Percentiles rank a stretch among this genome's conserved stretches.
phyloP scores from a whole-genome alignment of 2,113 vertebrate species.

The Potamarius usumacintae region DNA sequence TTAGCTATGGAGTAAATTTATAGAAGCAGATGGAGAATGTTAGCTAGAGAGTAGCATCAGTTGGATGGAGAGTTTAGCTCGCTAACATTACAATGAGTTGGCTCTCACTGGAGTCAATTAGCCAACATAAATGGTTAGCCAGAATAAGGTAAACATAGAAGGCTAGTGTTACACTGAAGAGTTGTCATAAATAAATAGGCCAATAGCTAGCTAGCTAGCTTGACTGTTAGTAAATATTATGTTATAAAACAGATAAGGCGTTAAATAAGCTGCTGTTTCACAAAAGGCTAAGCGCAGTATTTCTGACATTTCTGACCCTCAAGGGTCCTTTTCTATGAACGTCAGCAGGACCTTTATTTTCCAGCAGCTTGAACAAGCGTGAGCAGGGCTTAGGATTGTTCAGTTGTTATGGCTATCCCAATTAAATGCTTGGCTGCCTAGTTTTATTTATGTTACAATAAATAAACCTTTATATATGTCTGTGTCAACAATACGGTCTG shows the following conservation, averaged over 20 bases:
- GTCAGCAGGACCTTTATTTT: not conserved
- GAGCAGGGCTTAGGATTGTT: not conserved
- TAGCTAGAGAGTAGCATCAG: not conserved
- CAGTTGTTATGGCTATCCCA: not conserved
- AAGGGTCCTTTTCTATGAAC: not conserved
- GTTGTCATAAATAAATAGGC: not conserved
- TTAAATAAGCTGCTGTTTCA: not conserved
- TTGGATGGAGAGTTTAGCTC: not conserved
- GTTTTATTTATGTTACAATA: not conserved
- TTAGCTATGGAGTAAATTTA: not conserved
- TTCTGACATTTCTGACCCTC: not conserved
- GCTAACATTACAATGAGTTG: not conserved
- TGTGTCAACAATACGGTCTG: not conserved
- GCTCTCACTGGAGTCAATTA: not conserved
- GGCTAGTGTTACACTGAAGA: not conserved
- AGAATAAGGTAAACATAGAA: not conserved
- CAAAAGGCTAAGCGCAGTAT: not conserved
- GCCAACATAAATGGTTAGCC: not conserved
- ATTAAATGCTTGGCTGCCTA: not conserved
- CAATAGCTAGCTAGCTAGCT: no score
- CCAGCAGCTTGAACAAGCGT: not conserved
- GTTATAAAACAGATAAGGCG: not conserved
- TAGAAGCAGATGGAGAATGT: not conserved
- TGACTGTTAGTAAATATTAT: not conserved
- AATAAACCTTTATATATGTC: not conserved